These are phyloP conservation scores for Rhinella marina DNA, from an alignment of 2,797 vertebrate genomes.

Conservation along the genomic window DNA sequence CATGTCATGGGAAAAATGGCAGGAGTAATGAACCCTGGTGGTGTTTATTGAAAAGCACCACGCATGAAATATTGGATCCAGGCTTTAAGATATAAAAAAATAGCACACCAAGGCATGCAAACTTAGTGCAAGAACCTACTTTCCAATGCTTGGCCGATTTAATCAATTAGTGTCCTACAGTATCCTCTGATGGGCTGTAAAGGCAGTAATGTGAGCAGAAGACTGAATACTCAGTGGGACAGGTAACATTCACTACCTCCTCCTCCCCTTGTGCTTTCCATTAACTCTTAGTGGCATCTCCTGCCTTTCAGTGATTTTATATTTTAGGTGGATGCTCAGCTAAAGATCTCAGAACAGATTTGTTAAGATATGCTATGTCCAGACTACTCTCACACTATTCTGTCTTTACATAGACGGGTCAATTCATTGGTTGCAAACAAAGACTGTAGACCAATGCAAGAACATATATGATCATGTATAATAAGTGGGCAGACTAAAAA, in stretches of 20 bases:
- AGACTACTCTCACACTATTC: background rate
- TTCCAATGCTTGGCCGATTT: slow-evolving; percentile 53
- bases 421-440: background rate
- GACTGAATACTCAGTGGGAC: slow-evolving; percentile 36
- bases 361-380: background rate
- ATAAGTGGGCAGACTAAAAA: background rate
- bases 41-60: background rate
- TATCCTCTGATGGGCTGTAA: slow-evolving; percentile 26
- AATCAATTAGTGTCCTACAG: slow-evolving; percentile 48
- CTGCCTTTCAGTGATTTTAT: background rate
- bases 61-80: slow-evolving; percentile 1
- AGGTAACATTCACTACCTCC: slow-evolving; percentile 38
- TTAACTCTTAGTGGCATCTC: slow-evolving; percentile 28
- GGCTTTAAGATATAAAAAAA: slow-evolving; percentile 17
- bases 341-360: background rate
- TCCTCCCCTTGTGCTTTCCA: background rate
- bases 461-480: background rate
- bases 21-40: background rate
- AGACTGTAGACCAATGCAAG: background rate
- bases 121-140: slow-evolving; percentile 32
- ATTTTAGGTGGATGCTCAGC: background rate
- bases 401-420: background rate
- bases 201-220: slow-evolving; percentile 31
- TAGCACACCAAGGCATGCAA: background rate
- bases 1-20: background rate